Conservation (phyloP, 2,113 vertebrate genomes). For the Larimichthys crocea region DNA sequence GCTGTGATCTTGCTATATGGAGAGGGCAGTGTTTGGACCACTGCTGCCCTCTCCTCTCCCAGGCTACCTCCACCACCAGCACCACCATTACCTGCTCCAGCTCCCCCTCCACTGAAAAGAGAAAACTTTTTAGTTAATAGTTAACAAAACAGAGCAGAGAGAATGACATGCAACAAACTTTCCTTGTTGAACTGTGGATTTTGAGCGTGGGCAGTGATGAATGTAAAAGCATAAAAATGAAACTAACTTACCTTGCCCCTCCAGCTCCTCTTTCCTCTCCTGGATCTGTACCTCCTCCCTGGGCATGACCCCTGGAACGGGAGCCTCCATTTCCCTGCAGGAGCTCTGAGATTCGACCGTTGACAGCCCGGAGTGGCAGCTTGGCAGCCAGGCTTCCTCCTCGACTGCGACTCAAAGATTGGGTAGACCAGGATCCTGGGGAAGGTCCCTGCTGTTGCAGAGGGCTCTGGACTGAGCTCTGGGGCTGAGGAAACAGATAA, state of each 20-base stretch:
- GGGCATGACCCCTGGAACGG: conserved; percentile 77
- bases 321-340: conserved; percentile 87
- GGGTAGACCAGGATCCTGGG: conserved; percentile 91
- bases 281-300: conserved; percentile 74
- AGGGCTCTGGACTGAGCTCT: conserved; percentile 80
- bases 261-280: conserved; percentile 63
- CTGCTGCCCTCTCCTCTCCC: conserved; percentile 84
- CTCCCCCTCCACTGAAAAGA: conserved; percentile 63
- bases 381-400: conserved; percentile 90
- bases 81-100: conserved; percentile 44
- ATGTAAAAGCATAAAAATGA: neutral
- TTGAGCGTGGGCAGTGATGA: neutral
- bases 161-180: neutral
- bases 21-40: conserved; percentile 90
- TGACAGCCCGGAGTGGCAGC: conserved; percentile 91
- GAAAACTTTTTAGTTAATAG: neutral
- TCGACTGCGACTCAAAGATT: conserved; percentile 92
- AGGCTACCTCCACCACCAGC: conserved; percentile 61
- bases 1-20: conserved; percentile 99
- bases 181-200: no score
- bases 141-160: neutral
- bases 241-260: conserved; percentile 52
- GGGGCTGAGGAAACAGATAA: conserved; percentile 51
- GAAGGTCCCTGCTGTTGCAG: conserved; percentile 89
- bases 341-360: conserved; percentile 95